Base-by-base conservation (phyloP, 1,140 invertebrate genomes). In the Planococcus citri region DNA sequence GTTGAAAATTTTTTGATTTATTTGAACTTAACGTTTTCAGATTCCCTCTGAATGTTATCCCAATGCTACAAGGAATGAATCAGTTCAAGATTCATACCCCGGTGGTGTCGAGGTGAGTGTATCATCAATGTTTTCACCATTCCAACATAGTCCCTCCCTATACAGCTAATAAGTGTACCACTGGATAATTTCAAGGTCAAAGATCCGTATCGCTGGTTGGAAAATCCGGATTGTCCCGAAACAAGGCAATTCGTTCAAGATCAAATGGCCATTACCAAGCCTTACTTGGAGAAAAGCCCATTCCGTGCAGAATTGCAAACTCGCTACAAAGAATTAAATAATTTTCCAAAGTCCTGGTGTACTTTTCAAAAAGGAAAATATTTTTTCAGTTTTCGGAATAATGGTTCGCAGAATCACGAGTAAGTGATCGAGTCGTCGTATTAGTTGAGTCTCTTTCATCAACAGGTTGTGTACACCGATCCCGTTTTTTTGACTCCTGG, bases 141-240 rank as follows among this genome's bases (percentile, higher is more conserved):
- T n/a, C n/a, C n/a, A n/a, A n/a, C n/a, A n/a, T n/a, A n/a, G n/a
- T n/a, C n/a, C n/a, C n/a, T n/a, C n/a, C n/a, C n/a, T n/a, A n/a
- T n/a, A n/a, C n/a, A n/a, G n/a, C n/a, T n/a, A n/a, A n/a, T n/a
- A n/a, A n/a, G n/a, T n/a, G n/a, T n/a, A n/a, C n/a, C n/a, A n/a
- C n/a, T n/a, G n/a, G n/a, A n/a, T n/a, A n/a, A n/a, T n/a, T 68
- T 33, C 1, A 8, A 96, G 92, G 83, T 98, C 71, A 71, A 78
- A 72, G 96, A 99, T 81, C 92, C 94, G 0, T 99, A 98, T 78
- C 86, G 95, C 60, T 98, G 94, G 94, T 78, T 99, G 24, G 97
- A 99, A 81, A 90, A 98, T 81, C 94, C 95, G 0, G 92, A 98
- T 77, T 83, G 88, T 0, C 84, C 88, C 72, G 94, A 98, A 80